Evolutionary conservation across 35 echinoderm and acorn worm genomes (phyloP), one percentile per base, ranked within the genome.

Genomic region (Acanthaster planci): DNA sequence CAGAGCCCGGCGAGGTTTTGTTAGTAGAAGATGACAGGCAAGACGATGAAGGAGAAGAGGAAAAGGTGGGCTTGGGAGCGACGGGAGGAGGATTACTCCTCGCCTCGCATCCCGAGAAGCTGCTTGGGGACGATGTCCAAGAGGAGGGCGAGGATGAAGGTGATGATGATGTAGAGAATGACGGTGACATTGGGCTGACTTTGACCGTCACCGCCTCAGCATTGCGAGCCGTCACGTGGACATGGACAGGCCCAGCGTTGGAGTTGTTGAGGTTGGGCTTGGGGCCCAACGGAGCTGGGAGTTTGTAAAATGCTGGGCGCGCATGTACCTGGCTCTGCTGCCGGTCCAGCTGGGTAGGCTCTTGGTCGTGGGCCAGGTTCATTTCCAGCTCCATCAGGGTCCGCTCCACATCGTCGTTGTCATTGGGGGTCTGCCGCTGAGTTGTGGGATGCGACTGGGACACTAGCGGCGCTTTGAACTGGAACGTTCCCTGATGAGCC

Each of bases 381-480:
- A 40, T 83, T 81, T 89, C 87, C 26, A 89, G 87, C 44, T 89
- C 87, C 40, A 84, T 7, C 64, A 89, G 60, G 9, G 87, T 67
- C 17, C 77, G 58, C 59, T 89, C 79, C 1, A 89, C 80, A 17
- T 89, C 80, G 51, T 89, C 87, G 53, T 75, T 44, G 87, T 82
- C 39, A 83, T 60, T 26, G 59, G 79, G 75, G 36, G 56, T 35
- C 60, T 88, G 78, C n/a, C n/a, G n/a, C n/a, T 54, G 77, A 36
- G 79, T 88, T 35, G 86, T n/a, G 37, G 31, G 38, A 30, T 59
- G 79, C 16, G 68, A 60, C 39, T 56, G 67, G 53, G 72, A 52
- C 19, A 52, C 80, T 26, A 78, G 40, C 76, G 80, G 56, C 17
- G 81, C 15, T 75, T 81, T 50, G 76, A 23, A 72, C 64, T 72